A percentile compares a stretch with the other conserved stretches of the same genome.
Conservation (phyloP, 2,797 vertebrate species). For the Pipistrellus pipistrellus region DNA sequence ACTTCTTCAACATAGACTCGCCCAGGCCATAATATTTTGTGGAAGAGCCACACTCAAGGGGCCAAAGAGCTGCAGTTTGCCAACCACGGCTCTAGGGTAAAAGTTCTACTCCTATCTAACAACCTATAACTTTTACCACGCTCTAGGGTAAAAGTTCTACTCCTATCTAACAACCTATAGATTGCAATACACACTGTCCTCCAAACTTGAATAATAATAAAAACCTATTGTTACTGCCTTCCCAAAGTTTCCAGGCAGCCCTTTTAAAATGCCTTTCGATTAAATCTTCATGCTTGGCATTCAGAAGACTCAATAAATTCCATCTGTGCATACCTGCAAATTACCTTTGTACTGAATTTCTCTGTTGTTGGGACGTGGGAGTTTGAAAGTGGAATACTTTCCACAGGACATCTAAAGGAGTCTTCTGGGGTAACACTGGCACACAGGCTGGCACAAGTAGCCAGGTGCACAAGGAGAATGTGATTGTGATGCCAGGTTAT, state of each 20-base stretch:
- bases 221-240: slow-evolving; percentile 46
- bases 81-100: not conserved
- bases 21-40: no score
- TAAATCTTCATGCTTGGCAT: slow-evolving; percentile 71
- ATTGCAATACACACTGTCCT: not conserved
- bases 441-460: slow-evolving; percentile 56
- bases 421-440: slow-evolving; percentile 65
- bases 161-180: not conserved
- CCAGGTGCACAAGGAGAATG: slow-evolving; percentile 16
- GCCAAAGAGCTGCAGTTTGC: no score
- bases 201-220: slow-evolving; percentile 35
- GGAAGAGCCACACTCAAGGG: no score
- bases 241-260: slow-evolving; percentile 61
- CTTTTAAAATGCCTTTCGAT: slow-evolving; percentile 65
- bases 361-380: slow-evolving; percentile 71
- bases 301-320: slow-evolving; percentile 58
- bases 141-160: slow-evolving; percentile 11
- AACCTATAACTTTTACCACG: not conserved
- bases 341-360: slow-evolving; percentile 60
- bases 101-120: slow-evolving; percentile 1
- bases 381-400: slow-evolving; percentile 80
- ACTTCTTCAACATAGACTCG: no score
- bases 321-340: slow-evolving; percentile 65
- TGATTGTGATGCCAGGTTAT: slow-evolving; percentile 39
- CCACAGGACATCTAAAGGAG: slow-evolving; percentile 64